These are phyloP conservation scores for Neomorphus geoffroyi DNA, from an alignment of 2,797 vertebrate genomes.

Conservation along the genomic window DNA sequence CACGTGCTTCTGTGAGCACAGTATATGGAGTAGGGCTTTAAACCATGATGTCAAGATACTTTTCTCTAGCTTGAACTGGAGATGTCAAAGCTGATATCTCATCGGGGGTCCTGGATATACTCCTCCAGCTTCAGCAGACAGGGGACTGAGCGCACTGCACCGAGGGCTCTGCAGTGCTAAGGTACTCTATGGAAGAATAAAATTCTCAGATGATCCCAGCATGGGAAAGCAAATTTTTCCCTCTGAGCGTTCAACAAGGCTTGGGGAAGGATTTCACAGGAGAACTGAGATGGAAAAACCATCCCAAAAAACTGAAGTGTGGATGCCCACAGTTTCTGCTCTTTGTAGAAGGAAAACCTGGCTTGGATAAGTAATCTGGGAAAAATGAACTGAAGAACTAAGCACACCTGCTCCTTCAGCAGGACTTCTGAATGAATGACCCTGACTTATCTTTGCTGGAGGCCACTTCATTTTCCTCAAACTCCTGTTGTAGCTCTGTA, in stretches of 20 bases:
- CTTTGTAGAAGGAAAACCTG: not conserved
- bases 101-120: not conserved
- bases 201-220: not conserved
- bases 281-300: not conserved
- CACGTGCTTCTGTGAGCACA: not conserved
- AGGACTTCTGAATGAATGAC: not conserved
- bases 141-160: fast-evolving
- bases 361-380: not conserved
- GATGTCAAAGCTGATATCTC: not conserved
- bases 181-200: not conserved
- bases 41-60: not conserved
- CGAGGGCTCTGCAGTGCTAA: not conserved
- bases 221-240: not conserved
- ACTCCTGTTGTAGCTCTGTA: not conserved
- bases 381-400: not conserved
- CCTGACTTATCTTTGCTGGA: not conserved
- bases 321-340: fast-evolving
- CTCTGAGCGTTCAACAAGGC: not conserved
- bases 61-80: not conserved
- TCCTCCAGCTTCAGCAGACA: not conserved
- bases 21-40: not conserved
- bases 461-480: not conserved
- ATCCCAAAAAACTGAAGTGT: not conserved
- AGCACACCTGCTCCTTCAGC: not conserved
- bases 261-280: not conserved